Base-by-base conservation (phyloP, 1,140 invertebrate species). In the Drosophila melanica region DNA sequence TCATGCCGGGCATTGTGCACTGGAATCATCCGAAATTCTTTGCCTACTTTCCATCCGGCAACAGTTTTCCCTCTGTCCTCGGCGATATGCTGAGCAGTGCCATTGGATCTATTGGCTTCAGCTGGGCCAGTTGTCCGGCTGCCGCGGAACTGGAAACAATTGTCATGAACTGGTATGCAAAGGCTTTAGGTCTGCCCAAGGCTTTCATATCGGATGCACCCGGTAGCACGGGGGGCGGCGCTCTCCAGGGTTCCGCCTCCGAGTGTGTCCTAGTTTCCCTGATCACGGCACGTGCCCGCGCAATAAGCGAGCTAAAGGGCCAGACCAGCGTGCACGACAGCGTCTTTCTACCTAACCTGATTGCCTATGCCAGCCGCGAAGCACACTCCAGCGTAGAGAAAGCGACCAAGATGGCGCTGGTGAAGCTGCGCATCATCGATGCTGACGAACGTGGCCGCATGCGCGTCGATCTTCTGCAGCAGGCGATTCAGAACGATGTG, bases 21-120 rank as follows among this genome's bases (percentile, higher is more conserved):
- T 99, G 98, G 98, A 97, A 99, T 92, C 98, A 99, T 94, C 97
- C 98, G 2, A 93, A 96, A 63, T 99, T 99, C 91, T 98, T 99
- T 90, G 98, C 98, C 1, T 99, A 99, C 92, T 99, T 99, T 92
- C 98, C 98, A 4, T 95, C 97, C 3, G 98, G 98, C 16, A 98
- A 98, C 92, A 98, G 97, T 0, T 99, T 95, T 90, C 97, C 98
- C 1, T 98, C 98, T 3, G 97, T 99, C 48, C 92, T 99, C 14
- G 98, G 96, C 4, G 97, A 98, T 89, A 98, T 99, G 96, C 89
- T 99, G 4, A 95, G 96, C 5, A 96, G 98, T 92, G 97, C 96
- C 35, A 96, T 99, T 50, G 97, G 97, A 0, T 97, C 97, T 81
- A 97, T 98, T 73, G 98, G 98, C 59, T 99, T 99, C 92, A 98